Base-by-base conservation (phyloP, 2,888 invertebrate species). In the Polymixis flavicincta region DNA sequence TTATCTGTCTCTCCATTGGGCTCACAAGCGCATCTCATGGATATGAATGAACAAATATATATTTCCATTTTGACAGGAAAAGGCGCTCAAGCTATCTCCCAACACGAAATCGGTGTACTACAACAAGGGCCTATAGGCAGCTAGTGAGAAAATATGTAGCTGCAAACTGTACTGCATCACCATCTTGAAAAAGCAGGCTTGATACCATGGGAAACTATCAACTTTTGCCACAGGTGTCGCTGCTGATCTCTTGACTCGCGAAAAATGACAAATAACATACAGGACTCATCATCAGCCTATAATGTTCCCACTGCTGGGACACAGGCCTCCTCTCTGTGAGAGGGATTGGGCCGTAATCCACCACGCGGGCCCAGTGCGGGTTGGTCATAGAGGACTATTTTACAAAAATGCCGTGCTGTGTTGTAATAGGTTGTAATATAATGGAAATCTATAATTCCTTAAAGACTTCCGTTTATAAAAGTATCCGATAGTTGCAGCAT, bases 81-180 rank as follows among this genome's bases (percentile, higher is more conserved):
- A 48, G 17, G 60, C 77, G 25, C 5, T 13, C 2, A 55, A 70
- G n/a, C 0, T 77, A 17, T 11, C 32, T 54, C 82, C 82, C 52
- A 72, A 67, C 25, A 5, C 42, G 32, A 2, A 2, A 19, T 42
- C 61, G 37, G 77, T 81, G 52, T 77, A 67, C 48, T 81, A 59
- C 59, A 81, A 77, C 17, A 81, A 70, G 57, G 80, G 80, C 25
- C 45, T 80, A 37, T 80, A 68, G 80, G 28, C 28, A 54, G 67
- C 45, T 61, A 42, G n/a, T 65, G 28, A 9, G 28, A 19, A 50
- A 17, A 65, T 65, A 22, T 55, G 32, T 57, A 71, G 59, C 32
- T 25, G 52, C 45, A 32, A 32, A 17, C n/a, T 73, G 32, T 32
- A 73, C 17, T 14, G n/a, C 32, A 73, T 60, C 52, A 52, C 28